Evolutionary conservation across 2,888 invertebrate species (phyloP), one percentile per base, ranked within the genome.

Genomic region (Aspidiotus destructor): DNA sequence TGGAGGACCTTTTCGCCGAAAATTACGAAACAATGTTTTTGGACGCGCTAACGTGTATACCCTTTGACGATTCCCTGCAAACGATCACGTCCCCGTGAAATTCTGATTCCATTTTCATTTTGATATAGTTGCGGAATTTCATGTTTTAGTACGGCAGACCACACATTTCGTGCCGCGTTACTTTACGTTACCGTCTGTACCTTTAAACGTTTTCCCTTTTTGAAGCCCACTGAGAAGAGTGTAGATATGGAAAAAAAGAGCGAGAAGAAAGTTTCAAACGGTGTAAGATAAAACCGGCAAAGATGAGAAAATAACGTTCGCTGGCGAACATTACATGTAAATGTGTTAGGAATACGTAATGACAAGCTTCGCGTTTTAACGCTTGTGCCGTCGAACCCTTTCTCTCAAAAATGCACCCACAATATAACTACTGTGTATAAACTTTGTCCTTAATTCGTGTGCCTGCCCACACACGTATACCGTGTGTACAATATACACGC

Each of bases 281-380:
- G 48, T n/a, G 48, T 48, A 48, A 48, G 48, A 48, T 48, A 48
- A 48, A 48, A 48, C 48, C 48, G 48, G 48, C 48, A 48, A 48
- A 48, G 48, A 48, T 48, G 48, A 48, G 48, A 48, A 48, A 48
- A 48, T 48, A 48, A 48, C 48, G 48, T 48, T 48, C 48, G 48
- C n/a, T 11, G n/a, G 48, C 48, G 48, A 48, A 48, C 48, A 48
- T 48, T 48, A 48, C 48, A 48, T 48, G 48, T 48, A 48, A 48
- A 48, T 48, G 48, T 48, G 48, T 48, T 48, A 48, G 11, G 48
- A 48, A 48, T 48, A 48, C 48, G 48, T 48, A 48, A 48, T 48
- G 48, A n/a, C 48, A n/a, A 48, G 48, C 48, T 48, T 6, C n/a
- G 48, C 48, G 48, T 48, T n/a, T n/a, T 48, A 48, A 48, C 48